Evolutionary conservation across 2,888 invertebrate species (phyloP), one percentile per base, ranked within the genome.

Genomic region (Tipula vernalis): DNA sequence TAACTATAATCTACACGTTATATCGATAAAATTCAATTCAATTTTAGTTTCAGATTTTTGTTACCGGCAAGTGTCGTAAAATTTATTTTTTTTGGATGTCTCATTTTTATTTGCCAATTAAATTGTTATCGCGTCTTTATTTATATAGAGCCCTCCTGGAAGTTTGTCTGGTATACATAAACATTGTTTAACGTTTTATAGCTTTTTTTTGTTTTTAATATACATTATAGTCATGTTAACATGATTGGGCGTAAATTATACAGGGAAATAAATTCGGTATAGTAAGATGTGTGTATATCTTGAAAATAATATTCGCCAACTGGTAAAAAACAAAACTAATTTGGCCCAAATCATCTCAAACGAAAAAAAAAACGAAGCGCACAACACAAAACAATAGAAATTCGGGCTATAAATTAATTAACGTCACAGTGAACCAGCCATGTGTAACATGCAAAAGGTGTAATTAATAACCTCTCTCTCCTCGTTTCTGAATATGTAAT

Each of bases 381-480:
- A 18, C 28, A 28, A 28, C 28, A 71, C 8, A n/a, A 57, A 57
- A 57, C 51, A 57, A 15, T 57, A 15, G n/a, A 57, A 57, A 3
- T 10, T 28, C 12, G 71, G 28, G 28, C 28, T 71, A 57, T 28
- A 71, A 71, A 71, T 71, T 71, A 71, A 71, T 71, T 71, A 57
- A 28, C 51, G 51, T 15, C 15, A 57, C 51, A 57, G 15, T 57
- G 15, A 83, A 36, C 10, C 83, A 83, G n/a, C 39, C 39, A 39
- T 15, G 84, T 84, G 84, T 39, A 84, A 84, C 84, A 84, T 84
- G 84, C 39, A 84, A 84, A 84, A 39, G 84, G n/a, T 84, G 84
- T 84, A 84, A 84, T 39, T 84, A 84, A 71, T 71, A 18, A 18
- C 71, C 8, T 10, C 18, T 57, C 51, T 71, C 71, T 28, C 18